Evolutionary conservation across 2,888 invertebrate species (phyloP).

Genomic region (Archaeoteleia sp.): DNA sequence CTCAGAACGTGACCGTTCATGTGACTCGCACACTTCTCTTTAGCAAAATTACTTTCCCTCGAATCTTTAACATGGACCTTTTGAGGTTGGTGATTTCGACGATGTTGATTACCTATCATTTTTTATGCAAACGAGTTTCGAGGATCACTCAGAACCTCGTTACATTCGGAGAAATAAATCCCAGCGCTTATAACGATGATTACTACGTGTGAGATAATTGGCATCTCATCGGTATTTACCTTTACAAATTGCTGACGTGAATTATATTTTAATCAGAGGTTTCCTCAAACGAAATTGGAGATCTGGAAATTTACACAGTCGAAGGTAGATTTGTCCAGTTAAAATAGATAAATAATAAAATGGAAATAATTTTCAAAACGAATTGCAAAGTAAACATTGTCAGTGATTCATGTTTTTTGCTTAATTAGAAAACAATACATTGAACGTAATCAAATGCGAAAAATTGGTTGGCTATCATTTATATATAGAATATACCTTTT

Average conservation of each 20-base stretch:
- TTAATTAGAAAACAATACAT: too few relatives aligned
- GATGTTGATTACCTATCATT: conserved; percentile 35
- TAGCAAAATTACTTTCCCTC: too few relatives aligned
- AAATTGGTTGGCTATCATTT: too few relatives aligned
- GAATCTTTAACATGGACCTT: conserved; percentile 6
- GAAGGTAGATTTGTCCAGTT: conserved; percentile 1
- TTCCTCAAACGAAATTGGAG: conserved; percentile 2
- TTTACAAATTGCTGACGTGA: conserved; percentile 24
- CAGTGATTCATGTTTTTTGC: too few relatives aligned
- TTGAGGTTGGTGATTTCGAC: too few relatives aligned
- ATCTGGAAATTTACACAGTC: conserved; percentile 8
- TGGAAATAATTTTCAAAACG: background rate
- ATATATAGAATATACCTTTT: too few relatives aligned
- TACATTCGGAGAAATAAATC: conserved; percentile 40
- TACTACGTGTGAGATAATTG: conserved; percentile 23
- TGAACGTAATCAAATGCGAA: too few relatives aligned
- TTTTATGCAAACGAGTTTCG: conserved; percentile 48
- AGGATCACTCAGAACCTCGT: conserved; percentile 9
- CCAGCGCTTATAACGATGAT: conserved; percentile 23
- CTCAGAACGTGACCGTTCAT: too few relatives aligned
- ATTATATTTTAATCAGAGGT: conserved; percentile 37
- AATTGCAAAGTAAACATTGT: too few relatives aligned
- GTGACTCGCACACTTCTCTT: too few relatives aligned
- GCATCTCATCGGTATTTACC: conserved; percentile 26
- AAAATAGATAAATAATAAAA: background rate